These are phyloP conservation scores for Sogatella furcifera DNA, from an alignment of 1,140 invertebrate species.

Conservation along the genomic window DNA sequence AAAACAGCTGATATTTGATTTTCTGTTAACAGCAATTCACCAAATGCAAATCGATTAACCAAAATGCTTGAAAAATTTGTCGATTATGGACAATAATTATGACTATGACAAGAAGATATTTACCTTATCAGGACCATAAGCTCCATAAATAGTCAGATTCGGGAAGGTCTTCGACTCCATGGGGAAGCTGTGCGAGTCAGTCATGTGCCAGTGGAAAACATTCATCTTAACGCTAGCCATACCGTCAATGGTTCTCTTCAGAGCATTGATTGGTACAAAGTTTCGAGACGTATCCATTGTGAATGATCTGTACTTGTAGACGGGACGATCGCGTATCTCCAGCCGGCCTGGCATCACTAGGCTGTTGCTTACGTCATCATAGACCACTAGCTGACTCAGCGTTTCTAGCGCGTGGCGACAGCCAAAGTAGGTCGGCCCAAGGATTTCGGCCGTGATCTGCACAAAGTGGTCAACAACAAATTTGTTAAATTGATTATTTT, in stretches of 20 bases:
- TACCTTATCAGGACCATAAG: conserved; percentile 54
- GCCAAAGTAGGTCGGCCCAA: conserved; percentile 40
- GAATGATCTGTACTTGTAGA: conserved; percentile 63
- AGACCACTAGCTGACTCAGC: conserved; percentile 59
- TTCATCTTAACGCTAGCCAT: conserved; percentile 76
- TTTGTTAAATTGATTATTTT: too few relatives aligned
- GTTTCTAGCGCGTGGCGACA: conserved; percentile 68
- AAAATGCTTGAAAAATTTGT: too few relatives aligned
- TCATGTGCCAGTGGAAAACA: conserved; percentile 82
- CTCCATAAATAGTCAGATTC: conserved; percentile 55
- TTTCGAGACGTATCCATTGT: conserved; percentile 69
- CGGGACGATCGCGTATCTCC: conserved; percentile 52
- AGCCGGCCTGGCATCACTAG: conserved; percentile 46
- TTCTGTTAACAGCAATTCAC: too few relatives aligned
- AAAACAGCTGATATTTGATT: too few relatives aligned
- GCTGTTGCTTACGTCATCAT: conserved; percentile 48
- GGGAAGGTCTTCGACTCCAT: conserved; percentile 56
- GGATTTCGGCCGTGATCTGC: neutral
- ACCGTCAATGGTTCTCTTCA: conserved; percentile 62
- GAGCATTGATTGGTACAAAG: conserved; percentile 50
- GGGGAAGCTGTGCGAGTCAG: conserved; percentile 77
- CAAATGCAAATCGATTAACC: too few relatives aligned
- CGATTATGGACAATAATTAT: too few relatives aligned
- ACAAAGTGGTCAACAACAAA: too few relatives aligned
- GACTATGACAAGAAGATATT: too few relatives aligned